Conservation (phyloP, 1,140 invertebrate species). For the Aphelenchoides besseyi region DNA sequence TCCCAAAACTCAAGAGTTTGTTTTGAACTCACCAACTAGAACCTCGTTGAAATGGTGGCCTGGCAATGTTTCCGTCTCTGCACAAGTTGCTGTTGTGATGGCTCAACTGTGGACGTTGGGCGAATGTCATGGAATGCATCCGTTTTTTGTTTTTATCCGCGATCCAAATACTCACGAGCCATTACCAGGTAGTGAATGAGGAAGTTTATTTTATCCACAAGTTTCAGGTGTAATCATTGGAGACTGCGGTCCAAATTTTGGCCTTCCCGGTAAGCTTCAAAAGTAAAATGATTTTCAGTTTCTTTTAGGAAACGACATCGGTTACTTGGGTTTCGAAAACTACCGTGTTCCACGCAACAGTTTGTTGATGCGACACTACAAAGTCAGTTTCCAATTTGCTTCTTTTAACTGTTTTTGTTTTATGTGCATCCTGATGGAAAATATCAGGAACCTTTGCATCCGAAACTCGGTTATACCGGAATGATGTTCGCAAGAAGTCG, state of each 20-base stretch:
- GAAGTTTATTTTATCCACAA: too few relatives aligned
- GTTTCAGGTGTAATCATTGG: constrained; percentile 82
- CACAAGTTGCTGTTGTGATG: constrained; percentile 79
- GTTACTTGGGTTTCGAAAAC: constrained; percentile 27
- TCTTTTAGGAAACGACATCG: constrained; percentile 80
- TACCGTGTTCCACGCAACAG: constrained; percentile 25
- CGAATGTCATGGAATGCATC: constrained; percentile 79
- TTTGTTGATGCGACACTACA: constrained; percentile 28
- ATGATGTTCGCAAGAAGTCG: constrained; percentile 77
- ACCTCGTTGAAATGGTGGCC: constrained; percentile 74
- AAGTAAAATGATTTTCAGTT: too few relatives aligned
- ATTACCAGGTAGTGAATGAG: too few relatives aligned
- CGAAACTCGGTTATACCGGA: constrained; percentile 86
- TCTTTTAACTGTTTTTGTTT: constrained; percentile 81
- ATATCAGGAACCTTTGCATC: constrained; percentile 77
- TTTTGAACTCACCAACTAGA: constrained; percentile 79
- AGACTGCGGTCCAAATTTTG: constrained; percentile 86
- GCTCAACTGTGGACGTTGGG: constrained; percentile 82
- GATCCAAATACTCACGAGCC: constrained; percentile 81
- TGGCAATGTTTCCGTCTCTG: constrained; percentile 78
- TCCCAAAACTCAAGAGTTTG: constrained; percentile 76
- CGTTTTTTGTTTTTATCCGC: constrained; percentile 84
- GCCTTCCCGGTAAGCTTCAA: constrained; percentile 76
- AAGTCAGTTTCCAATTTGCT: constrained; percentile 73
- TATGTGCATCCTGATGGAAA: constrained; percentile 68